These are phyloP conservation scores for Drosophila paulistorum DNA, from an alignment of 1,140 invertebrate genomes.

Conservation along the genomic window DNA sequence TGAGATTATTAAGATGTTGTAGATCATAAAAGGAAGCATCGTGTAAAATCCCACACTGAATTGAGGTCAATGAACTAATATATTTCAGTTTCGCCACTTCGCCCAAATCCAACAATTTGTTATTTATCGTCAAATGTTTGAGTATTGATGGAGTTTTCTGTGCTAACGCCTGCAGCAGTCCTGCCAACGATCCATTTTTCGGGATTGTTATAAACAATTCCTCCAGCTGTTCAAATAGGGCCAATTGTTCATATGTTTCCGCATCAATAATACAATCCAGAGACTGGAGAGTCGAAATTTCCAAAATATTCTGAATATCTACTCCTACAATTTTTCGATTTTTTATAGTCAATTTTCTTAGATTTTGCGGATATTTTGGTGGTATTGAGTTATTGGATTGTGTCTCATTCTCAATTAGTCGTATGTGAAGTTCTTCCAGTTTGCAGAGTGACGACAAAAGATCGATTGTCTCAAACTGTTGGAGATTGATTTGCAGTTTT, in stretches of 20 bases:
- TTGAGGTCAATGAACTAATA: background rate
- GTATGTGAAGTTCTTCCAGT: background rate
- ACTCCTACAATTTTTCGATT: too few species aligned
- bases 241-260: background rate
- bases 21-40: background rate
- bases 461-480: background rate
- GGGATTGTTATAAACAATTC: background rate
- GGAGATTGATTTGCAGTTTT: background rate
- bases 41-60: background rate
- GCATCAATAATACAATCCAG: background rate
- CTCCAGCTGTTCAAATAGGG: background rate
- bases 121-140: background rate
- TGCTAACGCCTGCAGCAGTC: background rate
- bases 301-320: too few species aligned
- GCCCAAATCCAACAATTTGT: background rate
- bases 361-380: background rate
- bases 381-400: background rate
- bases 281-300: background rate
- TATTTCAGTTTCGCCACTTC: background rate
- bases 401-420: background rate
- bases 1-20: background rate
- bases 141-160: background rate
- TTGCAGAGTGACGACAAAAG: background rate
- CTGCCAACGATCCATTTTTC: background rate
- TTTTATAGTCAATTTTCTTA: background rate